Evolutionary conservation across 2,113 vertebrate species (phyloP).

Genomic region (Cyphomyrus discorhynchus): DNA sequence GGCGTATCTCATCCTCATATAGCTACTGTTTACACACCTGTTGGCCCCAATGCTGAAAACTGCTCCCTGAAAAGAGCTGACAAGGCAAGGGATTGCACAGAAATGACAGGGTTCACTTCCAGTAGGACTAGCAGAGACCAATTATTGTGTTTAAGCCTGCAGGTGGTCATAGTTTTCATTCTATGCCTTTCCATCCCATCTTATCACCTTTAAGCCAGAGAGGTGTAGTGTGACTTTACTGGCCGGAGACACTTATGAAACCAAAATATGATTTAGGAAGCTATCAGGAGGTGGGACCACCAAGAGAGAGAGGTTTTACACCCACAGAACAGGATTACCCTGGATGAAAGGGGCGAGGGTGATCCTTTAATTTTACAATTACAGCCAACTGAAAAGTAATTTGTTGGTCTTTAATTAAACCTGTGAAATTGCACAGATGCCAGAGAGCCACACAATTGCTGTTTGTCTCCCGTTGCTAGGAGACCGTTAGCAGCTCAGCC

Average conservation of each 20-base stretch:
- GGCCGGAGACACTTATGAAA: neutral
- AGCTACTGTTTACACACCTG: neutral
- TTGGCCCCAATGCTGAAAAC: neutral
- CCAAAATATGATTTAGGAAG: neutral
- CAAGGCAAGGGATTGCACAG: neutral
- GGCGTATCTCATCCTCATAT: neutral
- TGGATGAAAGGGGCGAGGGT: neutral
- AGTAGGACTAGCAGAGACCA: neutral
- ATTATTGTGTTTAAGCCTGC: neutral
- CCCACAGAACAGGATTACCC: neutral
- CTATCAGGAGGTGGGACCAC: neutral
- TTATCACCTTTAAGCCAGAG: neutral
- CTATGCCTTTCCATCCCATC: neutral
- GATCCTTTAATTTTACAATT: conserved; percentile 22
- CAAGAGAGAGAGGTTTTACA: neutral
- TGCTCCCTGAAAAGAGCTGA: neutral
- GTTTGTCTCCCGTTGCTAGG: conserved; percentile 23
- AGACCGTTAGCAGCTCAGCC: conserved; percentile 5
- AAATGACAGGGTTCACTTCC: neutral
- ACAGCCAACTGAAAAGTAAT: conserved; percentile 22
- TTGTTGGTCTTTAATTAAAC: conserved; percentile 25
- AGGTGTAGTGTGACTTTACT: neutral
- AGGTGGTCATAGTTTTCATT: neutral
- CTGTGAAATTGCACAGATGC: conserved; percentile 10
- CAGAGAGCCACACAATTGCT: neutral